These are phyloP conservation scores for Bombus vancouverensis DNA, from an alignment of 1,140 invertebrate species.

Conservation along the genomic window DNA sequence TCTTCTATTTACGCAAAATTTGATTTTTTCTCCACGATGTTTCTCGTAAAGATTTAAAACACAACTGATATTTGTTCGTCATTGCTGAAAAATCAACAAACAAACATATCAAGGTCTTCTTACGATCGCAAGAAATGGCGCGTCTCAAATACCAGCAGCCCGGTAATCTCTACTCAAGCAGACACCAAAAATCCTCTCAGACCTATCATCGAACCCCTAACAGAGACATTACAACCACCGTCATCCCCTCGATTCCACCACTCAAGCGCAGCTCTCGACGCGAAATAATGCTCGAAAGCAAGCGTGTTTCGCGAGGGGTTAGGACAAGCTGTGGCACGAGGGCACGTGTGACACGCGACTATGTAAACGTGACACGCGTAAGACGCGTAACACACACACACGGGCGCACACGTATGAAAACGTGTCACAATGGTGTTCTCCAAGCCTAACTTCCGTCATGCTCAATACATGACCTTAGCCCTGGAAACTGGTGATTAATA, in stretches of 20 bases:
- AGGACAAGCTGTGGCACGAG: background rate
- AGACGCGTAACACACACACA: background rate
- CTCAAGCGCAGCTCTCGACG: background rate
- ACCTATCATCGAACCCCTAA: background rate
- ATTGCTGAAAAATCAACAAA: background rate
- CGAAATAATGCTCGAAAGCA: background rate
- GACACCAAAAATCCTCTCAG: background rate
- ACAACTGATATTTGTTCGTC: background rate
- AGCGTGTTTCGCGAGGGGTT: too few relatives aligned
- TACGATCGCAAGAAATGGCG: background rate
- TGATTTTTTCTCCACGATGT: too few relatives aligned
- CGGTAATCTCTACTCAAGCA: background rate
- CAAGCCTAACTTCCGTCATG: slow-evolving; percentile 25
- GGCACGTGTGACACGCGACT: background rate
- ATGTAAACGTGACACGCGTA: slow-evolving; percentile 23
- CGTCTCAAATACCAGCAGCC: background rate
- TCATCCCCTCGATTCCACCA: background rate
- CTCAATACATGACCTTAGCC: slow-evolving; percentile 74
- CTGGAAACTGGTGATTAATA: slow-evolving; percentile 70
- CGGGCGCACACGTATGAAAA: background rate
- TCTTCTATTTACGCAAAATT: too few relatives aligned
- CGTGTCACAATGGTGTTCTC: background rate
- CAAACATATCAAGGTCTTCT: background rate
- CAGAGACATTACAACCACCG: background rate
- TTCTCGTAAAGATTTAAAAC: too few relatives aligned